phyloP scores from a whole-genome alignment of 2,113 vertebrate genomes.

The Sinocyclocheilus anophthalmus region DNA sequence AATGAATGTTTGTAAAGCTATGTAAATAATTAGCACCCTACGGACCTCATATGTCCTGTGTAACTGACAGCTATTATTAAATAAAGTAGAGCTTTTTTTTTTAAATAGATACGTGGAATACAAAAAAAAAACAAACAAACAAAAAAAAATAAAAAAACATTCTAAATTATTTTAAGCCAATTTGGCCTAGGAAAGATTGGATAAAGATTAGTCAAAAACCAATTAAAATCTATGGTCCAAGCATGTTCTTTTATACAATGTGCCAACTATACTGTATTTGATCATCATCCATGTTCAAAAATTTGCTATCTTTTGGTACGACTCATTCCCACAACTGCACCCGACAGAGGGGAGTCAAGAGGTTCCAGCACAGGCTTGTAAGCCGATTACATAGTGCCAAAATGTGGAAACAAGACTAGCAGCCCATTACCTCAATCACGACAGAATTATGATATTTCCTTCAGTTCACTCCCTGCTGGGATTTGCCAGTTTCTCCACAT shows the following conservation, averaged over 20 bases:
- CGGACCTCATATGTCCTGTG: background rate
- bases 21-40: background rate
- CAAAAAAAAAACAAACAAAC: too few relatives aligned
- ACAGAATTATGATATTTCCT: constrained; percentile 54
- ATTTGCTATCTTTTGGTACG: too few relatives aligned
- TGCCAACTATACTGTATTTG: constrained; percentile 36
- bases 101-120: too few relatives aligned
- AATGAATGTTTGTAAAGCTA: background rate
- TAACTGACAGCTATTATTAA: background rate
- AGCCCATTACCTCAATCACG: constrained; percentile 54
- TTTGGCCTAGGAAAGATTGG: too few relatives aligned
- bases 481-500: constrained; percentile 33
- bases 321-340: constrained; percentile 33
- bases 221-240: constrained; percentile 17
- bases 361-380: constrained; percentile 53
- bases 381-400: constrained; percentile 51
- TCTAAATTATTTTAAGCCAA: too few relatives aligned
- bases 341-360: constrained; percentile 48
- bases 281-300: constrained; percentile 34
- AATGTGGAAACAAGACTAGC: constrained; percentile 48
- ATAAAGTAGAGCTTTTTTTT: background rate
- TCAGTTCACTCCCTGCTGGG: constrained; percentile 46
- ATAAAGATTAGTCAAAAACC: constrained; percentile 31
- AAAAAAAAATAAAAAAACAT: too few relatives aligned
- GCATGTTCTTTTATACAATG: constrained; percentile 26